A percentile compares a stretch with the other conserved stretches of the same genome.
Evolutionary conservation across 2,113 vertebrate genomes (phyloP).

Genomic region (Oryzias javanicus): DNA sequence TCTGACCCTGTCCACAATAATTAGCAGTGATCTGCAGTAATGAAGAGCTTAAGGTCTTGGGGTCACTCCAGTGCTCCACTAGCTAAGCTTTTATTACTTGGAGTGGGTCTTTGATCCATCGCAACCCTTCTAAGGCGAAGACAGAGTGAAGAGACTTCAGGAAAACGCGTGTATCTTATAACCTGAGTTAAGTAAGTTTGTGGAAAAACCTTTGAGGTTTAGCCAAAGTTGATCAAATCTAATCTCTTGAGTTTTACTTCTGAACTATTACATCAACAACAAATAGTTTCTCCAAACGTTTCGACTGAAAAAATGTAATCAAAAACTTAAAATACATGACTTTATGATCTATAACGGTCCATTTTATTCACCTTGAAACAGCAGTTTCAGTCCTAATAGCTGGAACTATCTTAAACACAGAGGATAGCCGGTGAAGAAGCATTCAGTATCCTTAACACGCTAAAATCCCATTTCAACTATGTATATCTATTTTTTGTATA

Average conservation of each 20-base stretch:
- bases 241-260: no score
- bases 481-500: no score
- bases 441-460: not conserved
- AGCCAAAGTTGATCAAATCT: no score
- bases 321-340: no score
- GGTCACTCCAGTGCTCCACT: slow-evolving; percentile 44
- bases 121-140: slow-evolving; percentile 40
- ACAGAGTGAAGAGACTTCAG: slow-evolving; percentile 1
- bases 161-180: slow-evolving; percentile 23
- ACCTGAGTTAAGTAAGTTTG: not conserved
- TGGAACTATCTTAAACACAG: not conserved
- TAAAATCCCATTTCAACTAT: not conserved
- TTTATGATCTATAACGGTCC: no score
- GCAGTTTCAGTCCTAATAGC: no score
- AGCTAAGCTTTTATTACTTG: slow-evolving; percentile 59
- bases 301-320: no score
- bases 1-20: slow-evolving; percentile 54
- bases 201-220: not conserved
- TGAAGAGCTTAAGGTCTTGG: slow-evolving; percentile 64
- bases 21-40: slow-evolving; percentile 65
- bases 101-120: slow-evolving; percentile 57
- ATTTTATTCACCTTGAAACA: no score
- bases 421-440: not conserved
- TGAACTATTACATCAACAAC: no score
- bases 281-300: no score